Base-by-base conservation (phyloP, 2,797 vertebrate genomes). In the Pangasius larnaudii region DNA sequence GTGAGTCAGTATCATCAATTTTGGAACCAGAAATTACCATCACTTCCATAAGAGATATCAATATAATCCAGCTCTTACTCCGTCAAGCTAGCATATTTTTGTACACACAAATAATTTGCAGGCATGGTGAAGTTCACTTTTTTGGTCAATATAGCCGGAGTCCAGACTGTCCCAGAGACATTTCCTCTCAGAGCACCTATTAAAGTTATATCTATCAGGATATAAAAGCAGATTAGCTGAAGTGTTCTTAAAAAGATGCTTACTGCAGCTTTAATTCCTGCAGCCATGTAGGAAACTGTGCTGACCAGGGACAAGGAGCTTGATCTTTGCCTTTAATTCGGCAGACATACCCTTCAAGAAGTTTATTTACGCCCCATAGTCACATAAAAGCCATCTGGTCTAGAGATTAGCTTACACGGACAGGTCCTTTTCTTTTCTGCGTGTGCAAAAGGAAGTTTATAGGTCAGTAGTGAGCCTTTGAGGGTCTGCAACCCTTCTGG, bases 361-460 rank as follows among this genome's bases (percentile, higher is more conserved):
- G 86, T 92, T 92, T 87, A 89, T 90, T 90, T 91, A 91, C 87
- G 81, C 92, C 92, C 91, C 90, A 82, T 82, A 78, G 89, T 91
- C 86, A 79, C 91, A 92, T 91, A 92, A 93, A 92, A 91, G 81
- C 91, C 92, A 93, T 92, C 93, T 93, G 93, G 87, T 81, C 79
- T 63, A 91, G 86, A 90, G 92, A 92, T 93, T 92, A 88, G 88
- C 91, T 93, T 91, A 89, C 91, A 90, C 72, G 75, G 80, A 89
- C 86, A 83, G 86, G 85, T 67, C 87, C 86, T 79, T 91, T 91
- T 91, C 82, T 89, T 86, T 92, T 91, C 71, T 84, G 81, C 75
- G 63, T 67, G 83, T 85, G 86, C 81, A 82, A n/a, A n/a, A 71
- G 56, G 36, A 71, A 84, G 53, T 87, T 81, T 89, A 46, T 72